A percentile compares a stretch with the other conserved stretches of the same genome.
phyloP scores from a whole-genome alignment of 1,140 invertebrate genomes.

The Papilio helenus region DNA sequence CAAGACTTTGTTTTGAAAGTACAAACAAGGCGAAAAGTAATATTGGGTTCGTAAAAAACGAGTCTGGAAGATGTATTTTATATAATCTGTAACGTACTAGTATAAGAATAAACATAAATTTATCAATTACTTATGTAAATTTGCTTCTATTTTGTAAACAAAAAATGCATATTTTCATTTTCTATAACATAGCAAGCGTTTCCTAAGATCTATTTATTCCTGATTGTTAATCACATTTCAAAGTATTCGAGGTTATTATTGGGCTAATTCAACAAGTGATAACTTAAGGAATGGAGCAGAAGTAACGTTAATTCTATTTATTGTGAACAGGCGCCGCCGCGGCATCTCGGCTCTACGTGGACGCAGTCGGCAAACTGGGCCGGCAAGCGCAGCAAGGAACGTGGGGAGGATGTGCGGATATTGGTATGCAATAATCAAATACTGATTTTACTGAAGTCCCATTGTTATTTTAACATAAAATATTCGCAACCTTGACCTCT shows the following conservation, averaged over 20 bases:
- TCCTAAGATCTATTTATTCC: no score
- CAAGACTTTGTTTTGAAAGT: neutral
- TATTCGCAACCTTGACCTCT: neutral
- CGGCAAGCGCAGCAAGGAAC: conserved; percentile 93
- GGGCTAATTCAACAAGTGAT: neutral
- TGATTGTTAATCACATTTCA: no score
- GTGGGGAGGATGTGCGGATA: conserved; percentile 94
- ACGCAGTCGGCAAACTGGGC: conserved; percentile 93
- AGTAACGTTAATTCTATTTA: conserved; percentile 32
- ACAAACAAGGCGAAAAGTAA: conserved; percentile 3
- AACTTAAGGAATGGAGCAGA: neutral
- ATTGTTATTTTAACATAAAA: no score
- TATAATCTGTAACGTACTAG: no score
- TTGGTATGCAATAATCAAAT: conserved; percentile 86
- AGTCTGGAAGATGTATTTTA: neutral
- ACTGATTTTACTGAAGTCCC: no score
- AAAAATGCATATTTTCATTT: no score
- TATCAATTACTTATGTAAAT: no score
- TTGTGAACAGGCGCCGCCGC: conserved; percentile 89
- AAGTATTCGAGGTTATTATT: neutral
- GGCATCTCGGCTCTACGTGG: conserved; percentile 93
- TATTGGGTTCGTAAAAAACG: neutral
- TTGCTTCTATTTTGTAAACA: no score
- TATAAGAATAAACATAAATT: no score
- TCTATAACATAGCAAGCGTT: no score